These are phyloP conservation scores for Lutraria lutraria DNA, from an alignment of 2,888 invertebrate genomes.

Conservation along the genomic window DNA sequence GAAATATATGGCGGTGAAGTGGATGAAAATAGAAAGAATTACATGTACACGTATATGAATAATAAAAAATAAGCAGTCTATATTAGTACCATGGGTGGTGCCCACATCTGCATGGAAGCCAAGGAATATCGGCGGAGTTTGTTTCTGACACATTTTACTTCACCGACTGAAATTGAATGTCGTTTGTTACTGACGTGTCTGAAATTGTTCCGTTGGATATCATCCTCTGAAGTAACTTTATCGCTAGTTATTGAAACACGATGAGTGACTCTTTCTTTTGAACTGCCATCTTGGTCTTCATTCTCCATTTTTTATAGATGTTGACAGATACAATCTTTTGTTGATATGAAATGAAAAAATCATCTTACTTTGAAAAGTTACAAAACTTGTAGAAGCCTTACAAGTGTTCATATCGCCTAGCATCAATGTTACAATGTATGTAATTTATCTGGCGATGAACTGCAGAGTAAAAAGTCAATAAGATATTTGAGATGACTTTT, in stretches of 20 bases:
- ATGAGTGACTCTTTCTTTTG: slow-evolving; percentile 2
- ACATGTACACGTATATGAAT: not conserved
- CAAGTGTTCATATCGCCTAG: no score
- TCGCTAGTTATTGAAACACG: not conserved
- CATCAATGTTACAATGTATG: no score
- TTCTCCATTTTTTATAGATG: not conserved
- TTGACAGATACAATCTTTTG: no score
- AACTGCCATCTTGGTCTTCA: not conserved
- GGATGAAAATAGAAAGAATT: no score
- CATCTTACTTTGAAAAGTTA: no score
- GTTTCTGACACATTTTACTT: not conserved
- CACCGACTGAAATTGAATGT: slow-evolving; percentile 27
- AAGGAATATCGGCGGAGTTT: slow-evolving; percentile 33
- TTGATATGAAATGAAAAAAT: no score
- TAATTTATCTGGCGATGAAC: no score
- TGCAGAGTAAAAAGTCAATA: no score
- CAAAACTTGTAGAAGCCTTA: no score
- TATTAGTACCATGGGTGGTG: slow-evolving; percentile 31
- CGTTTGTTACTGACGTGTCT: not conserved
- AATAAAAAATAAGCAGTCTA: not conserved
- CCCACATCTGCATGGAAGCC: slow-evolving; percentile 35
- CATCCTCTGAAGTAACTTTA: not conserved
- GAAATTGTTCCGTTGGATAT: not conserved
- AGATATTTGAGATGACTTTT: no score
- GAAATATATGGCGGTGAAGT: no score